Evolutionary conservation across 2,797 vertebrate species (phyloP).

Genomic region (Otolemur crassicaudatus): DNA sequence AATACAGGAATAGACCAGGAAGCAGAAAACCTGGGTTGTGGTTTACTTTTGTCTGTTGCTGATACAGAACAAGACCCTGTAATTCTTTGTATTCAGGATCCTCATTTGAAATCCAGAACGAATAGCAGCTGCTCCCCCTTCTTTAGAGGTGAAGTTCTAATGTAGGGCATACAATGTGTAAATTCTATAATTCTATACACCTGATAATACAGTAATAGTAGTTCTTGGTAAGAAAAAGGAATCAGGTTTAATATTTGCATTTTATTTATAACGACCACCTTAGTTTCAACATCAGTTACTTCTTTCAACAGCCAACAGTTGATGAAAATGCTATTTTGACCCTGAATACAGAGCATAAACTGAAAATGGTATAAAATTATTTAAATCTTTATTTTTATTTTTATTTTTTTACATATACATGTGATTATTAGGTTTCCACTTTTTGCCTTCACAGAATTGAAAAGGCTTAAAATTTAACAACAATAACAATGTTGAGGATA

Average conservation of each 20-base stretch:
- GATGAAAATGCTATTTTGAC: neutral
- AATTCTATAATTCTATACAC: neutral
- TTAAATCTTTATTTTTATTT: neutral
- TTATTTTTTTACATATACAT: no score
- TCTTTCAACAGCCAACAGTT: slow-evolving; percentile 5
- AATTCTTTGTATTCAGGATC: neutral
- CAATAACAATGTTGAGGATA: no score
- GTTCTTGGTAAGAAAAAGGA: neutral
- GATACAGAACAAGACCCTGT: neutral
- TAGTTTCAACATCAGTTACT: neutral
- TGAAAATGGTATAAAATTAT: neutral
- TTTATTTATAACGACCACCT: neutral
- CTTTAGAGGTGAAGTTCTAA: neutral
- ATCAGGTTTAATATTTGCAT: neutral
- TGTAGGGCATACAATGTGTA: neutral
- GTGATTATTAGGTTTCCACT: no score
- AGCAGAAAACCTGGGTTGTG: neutral
- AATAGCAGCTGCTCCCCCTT: neutral
- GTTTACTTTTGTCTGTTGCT: neutral
- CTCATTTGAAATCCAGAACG: neutral
- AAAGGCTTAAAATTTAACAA: no score
- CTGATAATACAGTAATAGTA: neutral
- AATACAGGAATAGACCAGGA: neutral
- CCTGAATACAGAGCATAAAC: neutral
- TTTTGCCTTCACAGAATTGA: no score